Evolutionary conservation across 2,113 vertebrate species (phyloP), one percentile per base, ranked within the genome.

Genomic region (Taxidea taxus): DNA sequence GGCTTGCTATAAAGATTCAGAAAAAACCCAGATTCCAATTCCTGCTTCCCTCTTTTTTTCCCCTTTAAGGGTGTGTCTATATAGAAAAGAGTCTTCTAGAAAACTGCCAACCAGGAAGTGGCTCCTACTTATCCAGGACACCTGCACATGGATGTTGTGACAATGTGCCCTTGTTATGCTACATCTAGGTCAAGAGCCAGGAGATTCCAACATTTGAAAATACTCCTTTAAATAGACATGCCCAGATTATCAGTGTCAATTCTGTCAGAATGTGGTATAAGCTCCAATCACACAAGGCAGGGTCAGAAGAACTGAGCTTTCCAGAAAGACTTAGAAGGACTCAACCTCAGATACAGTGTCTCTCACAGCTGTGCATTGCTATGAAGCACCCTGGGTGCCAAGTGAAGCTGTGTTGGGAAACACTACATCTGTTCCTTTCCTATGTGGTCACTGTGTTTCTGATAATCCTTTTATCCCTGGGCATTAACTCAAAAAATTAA

Each of bases 401-500:
- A 62, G 49, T n/a, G 27, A 89, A 87, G 42, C 47, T 88, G 15
- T 34, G 66, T 10, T 81, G 68, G 81, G 51, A 85, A 60, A 88
- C 29, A 88, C 6, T 88, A 44, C n/a, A 74, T 70, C 56, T 96
- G 51, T 83, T 78, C 37, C 37, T 90, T 78, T 18, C 70, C 64
- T 39, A 29, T 62, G 58, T 51, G 37, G 16, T 75, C n/a, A 64
- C 12, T 25, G 44, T 74, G 56, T 70, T 93, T 80, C 37, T 70
- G 80, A 77, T 56, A 97, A 95, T 42, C 95, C 42, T 54, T 90
- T 94, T 62, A 95, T 68, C 42, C 23, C 86, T 51, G 72, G 39
- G 78, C 93, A 95, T 92, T 92, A 96, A 90, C 86, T 91, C n/a
- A 89, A 31, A 31, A 95, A 96, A 86, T 93, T 93, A 93, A 95